Evolutionary conservation across 2,113 vertebrate genomes (phyloP).

Genomic region (Chelonoidis abingdonii): DNA sequence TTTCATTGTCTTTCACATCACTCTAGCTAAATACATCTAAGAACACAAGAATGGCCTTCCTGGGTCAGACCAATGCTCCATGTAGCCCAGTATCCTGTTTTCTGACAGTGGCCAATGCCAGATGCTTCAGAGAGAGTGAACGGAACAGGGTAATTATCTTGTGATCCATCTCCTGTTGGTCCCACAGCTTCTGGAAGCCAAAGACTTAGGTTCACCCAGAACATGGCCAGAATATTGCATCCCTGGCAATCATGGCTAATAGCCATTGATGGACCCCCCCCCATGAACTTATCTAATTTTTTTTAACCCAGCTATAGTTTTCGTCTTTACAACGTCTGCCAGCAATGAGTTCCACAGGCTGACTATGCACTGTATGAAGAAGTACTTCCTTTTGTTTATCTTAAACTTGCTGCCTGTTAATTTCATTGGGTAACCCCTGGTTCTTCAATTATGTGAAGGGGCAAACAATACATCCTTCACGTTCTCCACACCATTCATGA

Average conservation of each 20-base stretch:
- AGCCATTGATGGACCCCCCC: not conserved
- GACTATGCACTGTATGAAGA: not conserved
- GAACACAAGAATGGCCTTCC: not conserved
- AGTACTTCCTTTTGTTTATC: not conserved
- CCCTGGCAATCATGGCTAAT: not conserved
- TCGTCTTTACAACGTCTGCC: not conserved
- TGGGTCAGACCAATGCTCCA: not conserved
- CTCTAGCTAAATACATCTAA: accelerated
- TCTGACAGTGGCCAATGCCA: not conserved
- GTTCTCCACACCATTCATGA: too few species aligned
- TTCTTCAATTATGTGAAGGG: too few species aligned
- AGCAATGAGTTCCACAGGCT: not conserved
- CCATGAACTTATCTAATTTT: not conserved
- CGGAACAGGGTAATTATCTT: not conserved
- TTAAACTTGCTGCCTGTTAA: not conserved
- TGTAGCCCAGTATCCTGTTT: not conserved
- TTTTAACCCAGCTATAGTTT: too few species aligned
- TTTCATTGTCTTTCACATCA: not conserved
- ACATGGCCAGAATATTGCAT: not conserved
- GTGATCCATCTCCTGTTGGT: not conserved
- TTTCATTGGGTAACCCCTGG: not conserved
- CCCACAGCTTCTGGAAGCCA: not conserved
- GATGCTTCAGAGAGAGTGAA: not conserved
- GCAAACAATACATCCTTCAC: too few species aligned
- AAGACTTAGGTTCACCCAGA: not conserved